Percentiles rank a stretch among this genome's conserved stretches.
phyloP scores from a whole-genome alignment of 2,113 vertebrate genomes.

The Cebidichthys violaceus region DNA sequence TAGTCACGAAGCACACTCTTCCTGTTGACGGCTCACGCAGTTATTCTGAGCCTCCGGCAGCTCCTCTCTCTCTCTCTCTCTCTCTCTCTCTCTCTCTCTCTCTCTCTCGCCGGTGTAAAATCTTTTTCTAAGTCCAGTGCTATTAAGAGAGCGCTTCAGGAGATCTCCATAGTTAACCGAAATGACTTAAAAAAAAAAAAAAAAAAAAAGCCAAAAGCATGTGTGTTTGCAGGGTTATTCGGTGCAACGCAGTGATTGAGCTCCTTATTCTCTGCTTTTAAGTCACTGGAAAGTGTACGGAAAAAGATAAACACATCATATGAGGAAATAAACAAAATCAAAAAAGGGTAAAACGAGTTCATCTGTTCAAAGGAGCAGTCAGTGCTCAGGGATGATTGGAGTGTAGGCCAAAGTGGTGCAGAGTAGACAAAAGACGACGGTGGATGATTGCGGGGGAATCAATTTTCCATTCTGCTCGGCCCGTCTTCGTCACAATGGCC shows the following conservation, averaged over 20 bases:
- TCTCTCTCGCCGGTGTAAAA: constrained; percentile 49
- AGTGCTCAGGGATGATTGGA: constrained; percentile 59
- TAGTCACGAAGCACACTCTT: constrained; percentile 58
- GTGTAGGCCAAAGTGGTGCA: constrained; percentile 56
- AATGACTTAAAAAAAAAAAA: constrained; percentile 52
- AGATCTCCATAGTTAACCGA: constrained; percentile 58
- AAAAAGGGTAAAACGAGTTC: constrained; percentile 53
- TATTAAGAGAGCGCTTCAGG: constrained; percentile 52
- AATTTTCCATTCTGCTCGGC: constrained; percentile 65
- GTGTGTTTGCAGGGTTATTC: constrained; percentile 35
- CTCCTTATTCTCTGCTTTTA: constrained; percentile 42
- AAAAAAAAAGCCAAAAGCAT: constrained; percentile 44
- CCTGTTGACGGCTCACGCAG: constrained; percentile 68
- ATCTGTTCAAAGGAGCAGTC: constrained; percentile 57
- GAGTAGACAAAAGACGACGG: constrained; percentile 65
- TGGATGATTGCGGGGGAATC: constrained; percentile 75
- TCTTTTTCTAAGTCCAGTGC: constrained; percentile 39
- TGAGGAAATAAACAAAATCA: constrained; percentile 77
- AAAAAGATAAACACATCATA: constrained; percentile 62
- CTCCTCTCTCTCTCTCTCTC: constrained; percentile 32
- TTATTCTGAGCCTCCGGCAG: constrained; percentile 66
- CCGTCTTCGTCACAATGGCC: constrained; percentile 58
- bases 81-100: background rate
- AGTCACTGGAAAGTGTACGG: constrained; percentile 45
- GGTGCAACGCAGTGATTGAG: constrained; percentile 32